Base-by-base conservation (phyloP, 2,113 vertebrate species). In the Empidonax traillii region DNA sequence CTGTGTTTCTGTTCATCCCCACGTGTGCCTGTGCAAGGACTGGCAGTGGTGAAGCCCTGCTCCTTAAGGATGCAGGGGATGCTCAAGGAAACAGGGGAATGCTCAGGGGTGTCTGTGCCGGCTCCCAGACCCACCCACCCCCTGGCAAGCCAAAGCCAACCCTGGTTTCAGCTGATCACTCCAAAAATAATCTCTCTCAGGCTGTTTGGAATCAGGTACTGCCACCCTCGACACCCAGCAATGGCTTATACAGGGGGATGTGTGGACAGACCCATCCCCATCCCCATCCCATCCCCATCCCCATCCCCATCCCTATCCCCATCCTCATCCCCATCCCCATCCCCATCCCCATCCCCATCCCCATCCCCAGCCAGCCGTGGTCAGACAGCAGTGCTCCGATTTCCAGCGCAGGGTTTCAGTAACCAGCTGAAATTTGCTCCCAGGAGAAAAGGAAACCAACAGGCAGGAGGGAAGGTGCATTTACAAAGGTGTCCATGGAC, bases 201-300 rank as follows among this genome's bases (percentile, higher is more conserved):
- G 67, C 31, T 47, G 35, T 59, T 65, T 55, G 65, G 4, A 2
- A n/a, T 2, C 2, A 4, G 71, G 55, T 8, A 8, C 14, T 4
- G 3, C 52, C 16, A 49, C 33, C 25, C 73, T 4, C 0, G 2
- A 12, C 0, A 1, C 19, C 1, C 47, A 41, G 81, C 2, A 5
- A 49, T 6, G 7, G 55, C 43, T 66, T 33, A 4, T 0, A 1
- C 3, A 25, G 59, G 52, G 65, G 6, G 2, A 7, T 35, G 71
- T 51, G 37, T 20, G 37, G 33, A 41, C 25, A 49, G 25, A 62
- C 17, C 62, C 63, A 62, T 30, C 10, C 35, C 41, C n/a, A 55
- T 15, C 6, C 15, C 62, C 18, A n/a, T 10, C 47, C 30, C 6
- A 6, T 3, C 3, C 39, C 39, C 20, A 63, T 15, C 7, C 18